These are phyloP conservation scores for Tanytarsus gracilentus DNA, from an alignment of 2,888 invertebrate species.

Conservation along the genomic window DNA sequence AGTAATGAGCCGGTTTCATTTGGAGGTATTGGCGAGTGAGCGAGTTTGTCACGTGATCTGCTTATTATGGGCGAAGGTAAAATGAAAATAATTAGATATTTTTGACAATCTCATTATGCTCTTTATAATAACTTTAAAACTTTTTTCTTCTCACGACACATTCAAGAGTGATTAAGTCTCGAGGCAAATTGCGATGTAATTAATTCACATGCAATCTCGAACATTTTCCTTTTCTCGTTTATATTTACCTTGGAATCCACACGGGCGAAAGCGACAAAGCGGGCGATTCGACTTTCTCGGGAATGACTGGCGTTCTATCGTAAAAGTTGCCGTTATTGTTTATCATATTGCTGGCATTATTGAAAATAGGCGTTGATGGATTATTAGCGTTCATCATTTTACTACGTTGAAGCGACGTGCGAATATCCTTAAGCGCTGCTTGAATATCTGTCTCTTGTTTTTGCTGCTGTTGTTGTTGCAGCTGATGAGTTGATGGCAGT, in stretches of 20 bases:
- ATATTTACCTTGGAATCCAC: constrained; percentile 63
- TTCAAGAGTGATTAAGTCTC: neutral
- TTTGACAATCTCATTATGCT: no score
- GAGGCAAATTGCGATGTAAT: neutral
- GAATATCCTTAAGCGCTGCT: constrained; percentile 74
- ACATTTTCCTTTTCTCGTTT: constrained; percentile 31
- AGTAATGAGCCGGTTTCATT: constrained; percentile 13
- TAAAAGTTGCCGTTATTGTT: constrained; percentile 14
- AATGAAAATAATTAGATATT: neutral
- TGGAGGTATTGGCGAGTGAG: constrained; percentile 10
- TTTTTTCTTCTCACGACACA: no score
- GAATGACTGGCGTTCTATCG: constrained; percentile 31
- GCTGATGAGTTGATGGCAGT: constrained; percentile 23
- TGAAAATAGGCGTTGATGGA: neutral
- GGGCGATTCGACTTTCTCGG: constrained; percentile 45
- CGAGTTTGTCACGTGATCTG: constrained; percentile 50
- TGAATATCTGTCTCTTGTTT: constrained; percentile 37
- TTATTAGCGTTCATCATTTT: constrained; percentile 38
- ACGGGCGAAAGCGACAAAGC: constrained; percentile 52
- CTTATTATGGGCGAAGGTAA: neutral
- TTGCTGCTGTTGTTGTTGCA: neutral
- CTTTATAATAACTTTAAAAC: no score
- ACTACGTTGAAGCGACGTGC: constrained; percentile 66
- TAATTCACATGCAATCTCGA: constrained; percentile 49
- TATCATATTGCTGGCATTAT: constrained; percentile 36